A percentile compares a stretch with the other conserved stretches of the same genome.
phyloP scores from a whole-genome alignment of 2,797 vertebrate species.

The Hapalemur alaotrensis region DNA sequence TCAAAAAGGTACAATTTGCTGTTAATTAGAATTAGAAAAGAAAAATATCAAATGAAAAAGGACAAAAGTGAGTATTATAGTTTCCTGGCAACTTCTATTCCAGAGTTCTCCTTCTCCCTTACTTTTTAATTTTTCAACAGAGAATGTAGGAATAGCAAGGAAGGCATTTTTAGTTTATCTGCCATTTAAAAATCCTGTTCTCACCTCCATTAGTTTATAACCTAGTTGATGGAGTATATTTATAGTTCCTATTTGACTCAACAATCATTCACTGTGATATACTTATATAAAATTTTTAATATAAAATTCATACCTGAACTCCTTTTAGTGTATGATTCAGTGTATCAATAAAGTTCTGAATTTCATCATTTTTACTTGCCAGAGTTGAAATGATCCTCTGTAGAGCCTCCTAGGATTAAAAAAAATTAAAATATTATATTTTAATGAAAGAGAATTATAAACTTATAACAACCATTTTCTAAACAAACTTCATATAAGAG shows the following conservation, averaged over 20 bases:
- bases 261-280: not conserved
- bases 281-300: conserved; percentile 10
- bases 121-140: not conserved
- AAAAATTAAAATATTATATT: conserved; percentile 37
- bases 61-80: not conserved
- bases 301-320: conserved; percentile 88
- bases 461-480: not conserved
- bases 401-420: conserved; percentile 91
- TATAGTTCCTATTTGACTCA: conserved; percentile 7
- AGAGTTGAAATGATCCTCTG: conserved; percentile 94
- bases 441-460: not conserved
- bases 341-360: conserved; percentile 92
- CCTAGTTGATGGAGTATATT: not conserved
- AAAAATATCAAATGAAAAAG: conserved; percentile 16
- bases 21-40: not conserved
- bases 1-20: not conserved
- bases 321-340: conserved; percentile 88
- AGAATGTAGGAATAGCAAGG: not conserved
- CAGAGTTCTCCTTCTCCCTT: not conserved
- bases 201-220: not conserved
- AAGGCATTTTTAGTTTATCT: not conserved
- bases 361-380: conserved; percentile 95
- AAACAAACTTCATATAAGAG: not conserved
- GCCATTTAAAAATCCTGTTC: conserved; percentile 3
- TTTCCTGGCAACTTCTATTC: not conserved